Evolutionary conservation across 2,113 vertebrate species (phyloP).

Genomic region (Bujurquina vittata): DNA sequence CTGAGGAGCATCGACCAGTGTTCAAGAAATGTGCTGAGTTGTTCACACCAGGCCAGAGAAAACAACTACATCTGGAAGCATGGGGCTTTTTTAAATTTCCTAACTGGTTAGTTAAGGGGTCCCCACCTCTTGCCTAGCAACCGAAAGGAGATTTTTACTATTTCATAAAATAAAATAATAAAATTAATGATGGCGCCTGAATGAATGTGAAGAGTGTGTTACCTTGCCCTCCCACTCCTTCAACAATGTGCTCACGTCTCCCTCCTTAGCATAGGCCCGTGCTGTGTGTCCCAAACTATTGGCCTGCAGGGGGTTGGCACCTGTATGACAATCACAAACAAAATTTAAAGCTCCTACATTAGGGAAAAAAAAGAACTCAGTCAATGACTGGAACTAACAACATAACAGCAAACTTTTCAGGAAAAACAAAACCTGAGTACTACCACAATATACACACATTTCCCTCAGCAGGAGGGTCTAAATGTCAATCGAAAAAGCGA

Average conservation of each 20-base stretch:
- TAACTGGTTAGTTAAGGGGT: neutral
- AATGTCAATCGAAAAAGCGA: slow-evolving; percentile 26
- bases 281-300: slow-evolving; percentile 92
- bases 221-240: slow-evolving; percentile 88
- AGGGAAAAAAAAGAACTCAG: neutral
- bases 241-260: slow-evolving; percentile 86
- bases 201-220: neutral
- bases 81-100: slow-evolving; percentile 10
- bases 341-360: neutral
- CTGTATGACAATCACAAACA: slow-evolving; percentile 72
- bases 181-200: neutral
- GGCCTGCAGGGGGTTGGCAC: slow-evolving; percentile 90
- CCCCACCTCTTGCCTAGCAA: neutral
- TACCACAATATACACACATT: slow-evolving; percentile 1
- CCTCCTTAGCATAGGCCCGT: slow-evolving; percentile 89
- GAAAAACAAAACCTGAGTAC: neutral
- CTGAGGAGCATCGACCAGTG: slow-evolving; percentile 51
- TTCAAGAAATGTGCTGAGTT: slow-evolving; percentile 28
- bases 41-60: slow-evolving; percentile 24
- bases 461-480: slow-evolving; percentile 46
- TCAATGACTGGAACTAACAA: neutral
- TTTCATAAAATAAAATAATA: neutral
- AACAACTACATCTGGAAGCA: neutral
- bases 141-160: neutral
- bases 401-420: neutral